Percentiles rank a stretch among this genome's conserved stretches.
Evolutionary conservation across 2,888 invertebrate species (phyloP).

Genomic region (Lottia scabra): DNA sequence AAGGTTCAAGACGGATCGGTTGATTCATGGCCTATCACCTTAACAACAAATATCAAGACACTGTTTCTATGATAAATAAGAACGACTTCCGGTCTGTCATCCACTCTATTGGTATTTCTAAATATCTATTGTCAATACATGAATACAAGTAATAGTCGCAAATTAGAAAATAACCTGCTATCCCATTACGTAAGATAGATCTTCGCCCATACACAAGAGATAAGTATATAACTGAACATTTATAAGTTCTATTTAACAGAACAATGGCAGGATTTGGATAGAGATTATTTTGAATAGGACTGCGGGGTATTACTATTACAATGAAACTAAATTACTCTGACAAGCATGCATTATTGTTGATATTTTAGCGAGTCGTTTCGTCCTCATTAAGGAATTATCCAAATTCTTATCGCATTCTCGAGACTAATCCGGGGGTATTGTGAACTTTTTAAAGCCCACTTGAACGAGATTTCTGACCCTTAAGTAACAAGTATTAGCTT

Average conservation of each 20-base stretch:
- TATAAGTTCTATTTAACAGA: no score
- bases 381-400: neutral
- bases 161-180: neutral
- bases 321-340: neutral
- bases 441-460: no score
- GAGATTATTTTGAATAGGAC: neutral
- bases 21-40: no score
- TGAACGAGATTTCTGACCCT: no score
- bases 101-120: no score
- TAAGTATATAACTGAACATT: neutral
- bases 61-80: no score
- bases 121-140: no score
- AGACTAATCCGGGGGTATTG: neutral
- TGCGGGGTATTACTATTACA: neutral
- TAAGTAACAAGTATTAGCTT: no score
- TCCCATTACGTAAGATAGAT: neutral
- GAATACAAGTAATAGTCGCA: no score
- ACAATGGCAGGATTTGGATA: neutral
- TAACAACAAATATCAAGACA: no score
- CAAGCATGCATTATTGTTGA: neutral
- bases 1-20: no score
- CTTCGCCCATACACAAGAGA: neutral
- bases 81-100: no score
- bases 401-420: neutral
- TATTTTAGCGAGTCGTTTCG: neutral